These are phyloP conservation scores for Aethes cnicana DNA, from an alignment of 2,888 invertebrate genomes.

Conservation along the genomic window DNA sequence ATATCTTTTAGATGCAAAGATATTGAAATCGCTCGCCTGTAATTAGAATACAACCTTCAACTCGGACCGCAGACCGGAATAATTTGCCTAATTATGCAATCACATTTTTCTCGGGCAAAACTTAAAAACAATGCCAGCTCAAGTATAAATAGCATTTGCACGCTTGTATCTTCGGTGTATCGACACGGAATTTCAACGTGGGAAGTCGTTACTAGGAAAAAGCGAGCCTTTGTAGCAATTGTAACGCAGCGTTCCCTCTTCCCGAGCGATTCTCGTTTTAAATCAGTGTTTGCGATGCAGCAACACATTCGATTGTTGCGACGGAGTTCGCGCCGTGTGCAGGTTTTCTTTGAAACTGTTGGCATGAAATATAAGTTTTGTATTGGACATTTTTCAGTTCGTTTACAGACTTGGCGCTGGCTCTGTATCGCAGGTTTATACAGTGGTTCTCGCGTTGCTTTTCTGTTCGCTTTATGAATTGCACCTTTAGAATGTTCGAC, in stretches of 20 bases:
- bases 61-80: too few relatives aligned
- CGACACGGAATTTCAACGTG: conserved; percentile 21
- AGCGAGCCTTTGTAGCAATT: conserved; percentile 22
- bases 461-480: neutral
- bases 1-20: too few relatives aligned
- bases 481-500: too few relatives aligned
- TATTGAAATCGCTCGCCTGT: too few relatives aligned
- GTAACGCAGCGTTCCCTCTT: conserved; percentile 15
- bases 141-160: too few relatives aligned
- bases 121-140: too few relatives aligned
- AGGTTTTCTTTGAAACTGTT: conserved; percentile 27
- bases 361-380: conserved; percentile 26
- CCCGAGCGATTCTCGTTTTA: conserved; percentile 27
- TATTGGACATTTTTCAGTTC: conserved; percentile 28
- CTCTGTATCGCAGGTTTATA: neutral
- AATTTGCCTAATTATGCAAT: too few relatives aligned
- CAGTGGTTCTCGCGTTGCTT: neutral
- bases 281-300: conserved; percentile 29
- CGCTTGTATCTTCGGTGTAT: conserved; percentile 20
- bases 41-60: too few relatives aligned
- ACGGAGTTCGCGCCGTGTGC: conserved; percentile 13
- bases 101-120: too few relatives aligned
- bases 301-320: conserved; percentile 28
- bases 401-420: conserved; percentile 17
- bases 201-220: conserved; percentile 22